Percentiles rank a stretch among this genome's conserved stretches.
Conservation (phyloP, 92 coral and sea anemone species). For the Micromussa lordhowensis region DNA sequence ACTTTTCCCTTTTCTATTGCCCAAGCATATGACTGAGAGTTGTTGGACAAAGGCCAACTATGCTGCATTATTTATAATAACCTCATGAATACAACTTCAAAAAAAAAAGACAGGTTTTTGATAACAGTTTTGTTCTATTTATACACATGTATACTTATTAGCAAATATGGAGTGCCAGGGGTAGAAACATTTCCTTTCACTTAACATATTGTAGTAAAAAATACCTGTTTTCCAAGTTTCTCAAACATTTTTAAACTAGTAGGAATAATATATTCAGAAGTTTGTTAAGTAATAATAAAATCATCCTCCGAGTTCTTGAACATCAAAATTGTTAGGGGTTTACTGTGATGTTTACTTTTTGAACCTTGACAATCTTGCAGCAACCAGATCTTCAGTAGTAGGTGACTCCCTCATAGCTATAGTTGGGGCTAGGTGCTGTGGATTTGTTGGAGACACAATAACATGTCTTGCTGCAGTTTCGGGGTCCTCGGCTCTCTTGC, state of each 20-base stretch:
- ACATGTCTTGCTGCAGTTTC: conserved; percentile 46
- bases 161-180: too few species aligned
- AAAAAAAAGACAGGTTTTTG: too few species aligned
- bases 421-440: conserved; percentile 44
- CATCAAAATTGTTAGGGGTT: too few species aligned
- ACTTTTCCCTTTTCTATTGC: conserved; percentile 18
- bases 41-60: conserved; percentile 1
- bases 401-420: conserved; percentile 52
- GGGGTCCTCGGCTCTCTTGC: conserved; percentile 33
- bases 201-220: background rate
- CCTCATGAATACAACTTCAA: too few species aligned
- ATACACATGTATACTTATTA: too few species aligned
- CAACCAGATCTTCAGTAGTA: conserved; percentile 41
- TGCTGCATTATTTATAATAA: too few species aligned
- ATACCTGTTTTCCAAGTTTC: background rate
- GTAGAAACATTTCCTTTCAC: too few species aligned
- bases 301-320: background rate
- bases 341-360: background rate
- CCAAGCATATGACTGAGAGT: conserved; percentile 17
- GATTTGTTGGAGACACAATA: conserved; percentile 37
- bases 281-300: background rate
- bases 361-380: conserved; percentile 32
- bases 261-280: background rate
- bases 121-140: too few species aligned
- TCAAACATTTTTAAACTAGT: conserved; percentile 2